These are phyloP conservation scores for Ptychadena robeensis DNA, from an alignment of 2,797 vertebrate species.

Conservation along the genomic window DNA sequence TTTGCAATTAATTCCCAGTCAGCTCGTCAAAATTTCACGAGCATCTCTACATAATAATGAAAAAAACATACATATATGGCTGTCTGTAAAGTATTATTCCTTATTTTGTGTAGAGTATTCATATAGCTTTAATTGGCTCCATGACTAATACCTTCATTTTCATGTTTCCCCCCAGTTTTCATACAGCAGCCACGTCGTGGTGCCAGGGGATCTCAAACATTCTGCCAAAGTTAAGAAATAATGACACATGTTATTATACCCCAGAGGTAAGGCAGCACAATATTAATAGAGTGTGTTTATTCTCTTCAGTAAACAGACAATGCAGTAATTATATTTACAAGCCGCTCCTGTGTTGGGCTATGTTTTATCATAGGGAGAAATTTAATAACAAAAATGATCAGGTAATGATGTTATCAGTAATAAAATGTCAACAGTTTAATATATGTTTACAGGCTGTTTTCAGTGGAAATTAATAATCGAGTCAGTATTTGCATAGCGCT, in stretches of 20 bases:
- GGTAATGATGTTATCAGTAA: constrained; percentile 71
- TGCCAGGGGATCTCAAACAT: constrained; percentile 57
- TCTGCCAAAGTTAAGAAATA: constrained; percentile 61
- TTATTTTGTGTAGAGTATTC: too few species aligned
- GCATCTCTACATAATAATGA: too few species aligned
- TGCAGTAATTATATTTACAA: constrained; percentile 79
- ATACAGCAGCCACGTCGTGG: not conserved
- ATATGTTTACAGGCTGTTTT: constrained; percentile 56
- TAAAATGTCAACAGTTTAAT: constrained; percentile 67
- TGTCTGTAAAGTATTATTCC: too few species aligned
- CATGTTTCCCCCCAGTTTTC: not conserved
- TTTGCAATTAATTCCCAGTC: too few species aligned
- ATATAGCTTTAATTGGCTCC: constrained; percentile 1
- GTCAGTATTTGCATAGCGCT: not conserved
- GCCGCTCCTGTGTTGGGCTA: constrained; percentile 71
- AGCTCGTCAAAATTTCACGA: too few species aligned
- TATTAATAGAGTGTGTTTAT: constrained; percentile 73
- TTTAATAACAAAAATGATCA: constrained; percentile 63
- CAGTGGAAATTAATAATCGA: constrained; percentile 1
- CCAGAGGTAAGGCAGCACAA: constrained; percentile 71
- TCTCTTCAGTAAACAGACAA: constrained; percentile 70
- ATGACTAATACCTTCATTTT: not conserved
- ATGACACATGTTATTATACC: constrained; percentile 69
- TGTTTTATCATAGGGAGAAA: constrained; percentile 69
- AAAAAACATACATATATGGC: too few species aligned